Conservation (phyloP, 2,797 vertebrate genomes). For the Falco columbarius region DNA sequence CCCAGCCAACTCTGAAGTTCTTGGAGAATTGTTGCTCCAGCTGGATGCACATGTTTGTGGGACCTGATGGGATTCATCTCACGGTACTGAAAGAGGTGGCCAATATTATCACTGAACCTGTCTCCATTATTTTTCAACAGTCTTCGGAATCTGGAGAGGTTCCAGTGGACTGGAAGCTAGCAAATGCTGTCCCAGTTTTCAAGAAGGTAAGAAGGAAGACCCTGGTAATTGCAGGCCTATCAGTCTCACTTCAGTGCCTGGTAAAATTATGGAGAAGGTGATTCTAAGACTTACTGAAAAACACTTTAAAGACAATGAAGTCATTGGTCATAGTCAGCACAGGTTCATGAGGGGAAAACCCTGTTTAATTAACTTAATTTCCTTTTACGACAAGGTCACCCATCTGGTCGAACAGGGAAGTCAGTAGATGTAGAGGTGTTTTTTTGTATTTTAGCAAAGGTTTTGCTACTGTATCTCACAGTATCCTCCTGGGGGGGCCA, state of each 20-base stretch:
- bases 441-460: neutral
- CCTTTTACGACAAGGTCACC: neutral
- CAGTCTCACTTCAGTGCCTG: neutral
- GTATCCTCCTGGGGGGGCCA: fast-evolving
- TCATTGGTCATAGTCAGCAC: neutral
- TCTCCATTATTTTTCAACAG: neutral
- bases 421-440: neutral
- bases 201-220: neutral
- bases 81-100: neutral
- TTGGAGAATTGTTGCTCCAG: neutral
- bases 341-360: neutral
- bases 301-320: neutral
- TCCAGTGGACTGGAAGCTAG: neutral
- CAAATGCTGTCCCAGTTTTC: neutral
- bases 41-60: neutral
- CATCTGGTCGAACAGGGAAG: neutral
- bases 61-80: neutral
- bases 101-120: fast-evolving
- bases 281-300: neutral
- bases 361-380: neutral
- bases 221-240: neutral
- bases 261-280: neutral
- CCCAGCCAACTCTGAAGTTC: neutral
- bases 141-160: neutral
- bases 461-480: neutral